phyloP scores from a whole-genome alignment of 1,140 invertebrate species.

The Meteorus sp. region DNA sequence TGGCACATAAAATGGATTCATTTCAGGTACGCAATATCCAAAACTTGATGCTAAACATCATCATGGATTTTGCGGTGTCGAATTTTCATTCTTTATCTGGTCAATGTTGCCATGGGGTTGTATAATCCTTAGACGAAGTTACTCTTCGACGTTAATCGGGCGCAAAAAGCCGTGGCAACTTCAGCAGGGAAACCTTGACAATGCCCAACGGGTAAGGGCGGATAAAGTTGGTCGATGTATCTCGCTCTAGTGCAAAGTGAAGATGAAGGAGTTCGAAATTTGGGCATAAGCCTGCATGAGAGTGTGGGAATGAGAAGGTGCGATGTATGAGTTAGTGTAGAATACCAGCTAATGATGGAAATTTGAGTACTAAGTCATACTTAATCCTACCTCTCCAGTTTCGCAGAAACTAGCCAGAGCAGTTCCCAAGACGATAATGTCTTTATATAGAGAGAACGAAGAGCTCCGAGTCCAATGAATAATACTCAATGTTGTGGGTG shows the following conservation, averaged over 20 bases:
- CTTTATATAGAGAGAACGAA: too few species aligned
- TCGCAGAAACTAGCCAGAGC: conserved; percentile 16
- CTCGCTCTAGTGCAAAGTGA: background rate
- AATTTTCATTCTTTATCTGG: too few species aligned
- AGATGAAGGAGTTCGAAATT: too few species aligned
- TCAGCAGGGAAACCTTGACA: conserved; percentile 37
- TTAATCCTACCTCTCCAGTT: conserved; percentile 42
- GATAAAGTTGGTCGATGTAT: conserved; percentile 10
- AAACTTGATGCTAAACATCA: too few species aligned
- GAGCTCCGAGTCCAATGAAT: too few species aligned
- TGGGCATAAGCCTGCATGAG: too few species aligned
- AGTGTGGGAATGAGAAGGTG: conserved; percentile 5
- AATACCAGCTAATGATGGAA: conserved; percentile 49
- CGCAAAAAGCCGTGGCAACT: conserved; percentile 27
- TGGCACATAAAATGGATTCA: too few species aligned
- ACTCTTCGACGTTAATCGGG: conserved; percentile 25
- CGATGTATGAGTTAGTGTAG: conserved; percentile 16
- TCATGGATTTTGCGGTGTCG: too few species aligned
- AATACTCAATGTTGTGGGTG: too few species aligned
- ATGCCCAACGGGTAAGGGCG: conserved; percentile 33
- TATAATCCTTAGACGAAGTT: conserved; percentile 14
- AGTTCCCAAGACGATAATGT: conserved; percentile 18
- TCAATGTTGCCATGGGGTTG: conserved; percentile 6
- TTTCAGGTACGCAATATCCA: too few species aligned
- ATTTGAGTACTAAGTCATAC: conserved; percentile 55